Percentiles rank a stretch among this genome's conserved stretches.
Conservation (phyloP, 2,888 invertebrate genomes). For the Corythucha ciliata region DNA sequence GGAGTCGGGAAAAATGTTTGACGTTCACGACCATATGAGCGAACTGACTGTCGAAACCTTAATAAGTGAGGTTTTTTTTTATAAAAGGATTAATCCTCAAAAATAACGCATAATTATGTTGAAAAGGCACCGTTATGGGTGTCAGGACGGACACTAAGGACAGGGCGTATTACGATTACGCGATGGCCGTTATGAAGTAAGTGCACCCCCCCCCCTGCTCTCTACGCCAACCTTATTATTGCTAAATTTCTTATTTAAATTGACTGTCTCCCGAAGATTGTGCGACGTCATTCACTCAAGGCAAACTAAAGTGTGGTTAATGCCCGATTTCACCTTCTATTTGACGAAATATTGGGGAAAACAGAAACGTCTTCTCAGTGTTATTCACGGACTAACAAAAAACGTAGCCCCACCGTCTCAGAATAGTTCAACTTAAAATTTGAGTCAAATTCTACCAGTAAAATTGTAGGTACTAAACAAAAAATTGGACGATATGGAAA, state of each 20-base stretch:
- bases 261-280: constrained; percentile 48
- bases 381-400: constrained; percentile 71
- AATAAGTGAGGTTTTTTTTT: constrained; percentile 1
- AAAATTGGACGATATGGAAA: no score
- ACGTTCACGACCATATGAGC: constrained; percentile 38
- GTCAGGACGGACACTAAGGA: constrained; percentile 69
- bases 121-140: constrained; percentile 85
- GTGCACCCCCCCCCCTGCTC: constrained; percentile 27
- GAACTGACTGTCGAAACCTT: constrained; percentile 39
- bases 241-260: no score
- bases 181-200: constrained; percentile 77
- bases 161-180: constrained; percentile 55
- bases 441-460: no score
- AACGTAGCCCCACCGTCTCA: no score
- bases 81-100: not conserved
- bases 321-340: constrained; percentile 68
- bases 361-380: constrained; percentile 61
- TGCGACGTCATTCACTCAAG: constrained; percentile 74
- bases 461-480: no score
- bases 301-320: constrained; percentile 68
- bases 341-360: constrained; percentile 63
- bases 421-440: not conserved
- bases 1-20: constrained; percentile 34
- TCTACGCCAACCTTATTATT: not conserved
- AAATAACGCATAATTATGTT: constrained; percentile 33